These are phyloP conservation scores for Sternotherus odoratus DNA, from an alignment of 2,797 vertebrate genomes.

Conservation along the genomic window DNA sequence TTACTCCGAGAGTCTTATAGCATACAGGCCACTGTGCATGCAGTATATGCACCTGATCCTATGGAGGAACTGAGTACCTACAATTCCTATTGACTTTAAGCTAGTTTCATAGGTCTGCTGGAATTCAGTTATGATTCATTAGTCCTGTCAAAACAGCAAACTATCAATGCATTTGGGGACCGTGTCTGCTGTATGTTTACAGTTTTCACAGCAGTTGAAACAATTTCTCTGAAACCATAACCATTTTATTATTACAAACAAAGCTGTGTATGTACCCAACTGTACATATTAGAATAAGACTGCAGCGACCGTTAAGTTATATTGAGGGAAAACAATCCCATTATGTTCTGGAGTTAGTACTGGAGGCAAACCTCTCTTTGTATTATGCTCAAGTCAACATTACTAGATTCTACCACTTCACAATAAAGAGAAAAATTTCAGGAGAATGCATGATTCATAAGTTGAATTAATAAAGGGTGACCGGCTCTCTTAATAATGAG, in stretches of 20 bases:
- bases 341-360: background rate
- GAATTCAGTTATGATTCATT: background rate
- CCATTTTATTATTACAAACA: background rate
- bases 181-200: background rate
- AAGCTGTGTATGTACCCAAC: fast-evolving
- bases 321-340: background rate
- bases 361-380: background rate
- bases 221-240: background rate
- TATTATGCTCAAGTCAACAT: background rate
- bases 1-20: background rate
- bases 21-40: background rate
- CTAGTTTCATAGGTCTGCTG: background rate
- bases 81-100: background rate
- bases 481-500: background rate
- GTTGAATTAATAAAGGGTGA: background rate
- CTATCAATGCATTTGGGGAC: background rate
- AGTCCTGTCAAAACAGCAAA: background rate
- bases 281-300: background rate
- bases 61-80: fast-evolving
- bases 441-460: background rate
- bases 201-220: background rate
- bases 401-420: conserved; percentile 17
- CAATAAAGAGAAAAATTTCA: conserved; percentile 18
- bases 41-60: background rate
- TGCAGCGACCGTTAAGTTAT: background rate